Evolutionary conservation across 2,797 vertebrate genomes (phyloP), one percentile per base, ranked within the genome.

Genomic region (Amblyopsis hoosieri): DNA sequence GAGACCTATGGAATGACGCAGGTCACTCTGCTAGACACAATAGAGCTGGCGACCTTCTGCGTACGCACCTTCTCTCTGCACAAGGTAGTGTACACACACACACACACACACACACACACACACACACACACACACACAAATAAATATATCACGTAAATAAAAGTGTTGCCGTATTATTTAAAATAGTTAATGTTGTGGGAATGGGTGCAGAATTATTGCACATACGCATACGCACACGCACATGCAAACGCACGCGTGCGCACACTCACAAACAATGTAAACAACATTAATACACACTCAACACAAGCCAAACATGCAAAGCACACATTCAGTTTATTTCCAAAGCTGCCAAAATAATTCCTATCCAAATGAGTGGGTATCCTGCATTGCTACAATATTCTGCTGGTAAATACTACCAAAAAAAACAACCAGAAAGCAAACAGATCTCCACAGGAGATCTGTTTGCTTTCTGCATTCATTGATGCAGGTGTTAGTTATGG

Each of bases 1-100:
- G 97, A 99, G 82, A 99, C 97, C 0, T 98, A 99, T 0, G 97
- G 96, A 0, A 97, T 98, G 95, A 97, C 96, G 72, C 97, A 99
- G 23, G 96, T 99, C 62, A 98, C 96, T 0, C 80, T 99, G 54
- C 82, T 99, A 42, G 97, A 99, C 79, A 98, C 97, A 51, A 96
- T 98, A 1, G 97, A 99, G 14, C 64, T 99, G 85, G 97, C 97
- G 76, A 98, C 97, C 0, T 99, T 98, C 91, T 97, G 96, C 0
- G 93, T 99, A 1, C 91, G 97, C 15, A 99, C 97, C 0, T 98
- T 99, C 87, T 97, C 96, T 54, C 90, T 99, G 8, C 96, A 99
- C 83, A 99, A 99, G 96, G 97, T 99, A 37, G 4, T 12, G 53
- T 52, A 52, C 48, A 46, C 10, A 15, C 12, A 47, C 8, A 64